phyloP scores from a whole-genome alignment of 1,140 invertebrate genomes.

The Zaprionus lachaisei region DNA sequence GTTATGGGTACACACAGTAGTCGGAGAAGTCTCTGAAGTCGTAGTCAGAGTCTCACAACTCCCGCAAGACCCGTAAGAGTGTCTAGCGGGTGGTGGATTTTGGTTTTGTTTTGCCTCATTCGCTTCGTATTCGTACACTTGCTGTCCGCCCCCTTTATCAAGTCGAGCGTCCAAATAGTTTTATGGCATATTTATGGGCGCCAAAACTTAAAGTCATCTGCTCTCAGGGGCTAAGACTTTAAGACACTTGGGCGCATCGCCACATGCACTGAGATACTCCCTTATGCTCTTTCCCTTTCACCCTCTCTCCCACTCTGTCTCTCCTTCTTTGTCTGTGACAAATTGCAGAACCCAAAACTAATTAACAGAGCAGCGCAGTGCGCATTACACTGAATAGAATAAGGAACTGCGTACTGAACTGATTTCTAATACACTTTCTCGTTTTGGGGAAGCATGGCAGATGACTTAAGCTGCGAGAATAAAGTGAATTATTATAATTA shows the following conservation, averaged over 20 bases:
- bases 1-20: constrained; percentile 65
- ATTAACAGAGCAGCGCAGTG: constrained; percentile 61
- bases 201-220: constrained; percentile 75
- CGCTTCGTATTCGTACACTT: constrained; percentile 61
- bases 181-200: constrained; percentile 82
- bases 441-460: background rate
- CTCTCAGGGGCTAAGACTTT: constrained; percentile 66
- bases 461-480: background rate
- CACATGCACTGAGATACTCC: constrained; percentile 36
- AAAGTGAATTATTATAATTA: constrained; percentile 2
- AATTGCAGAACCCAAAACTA: constrained; percentile 71
- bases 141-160: constrained; percentile 78
- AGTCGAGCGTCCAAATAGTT: constrained; percentile 72
- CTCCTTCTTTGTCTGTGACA: constrained; percentile 53
- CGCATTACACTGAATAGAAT: constrained; percentile 51
- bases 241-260: constrained; percentile 56
- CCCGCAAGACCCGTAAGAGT: constrained; percentile 24
- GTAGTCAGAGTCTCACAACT: constrained; percentile 39
- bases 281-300: background rate
- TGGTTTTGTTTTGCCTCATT: constrained; percentile 36
- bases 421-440: constrained; percentile 15
- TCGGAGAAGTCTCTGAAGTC: constrained; percentile 54
- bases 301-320: background rate
- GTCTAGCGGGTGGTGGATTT: constrained; percentile 31
- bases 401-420: constrained; percentile 11